These are phyloP conservation scores for Eupeodes luniger DNA, from an alignment of 2,888 invertebrate genomes.

Conservation along the genomic window DNA sequence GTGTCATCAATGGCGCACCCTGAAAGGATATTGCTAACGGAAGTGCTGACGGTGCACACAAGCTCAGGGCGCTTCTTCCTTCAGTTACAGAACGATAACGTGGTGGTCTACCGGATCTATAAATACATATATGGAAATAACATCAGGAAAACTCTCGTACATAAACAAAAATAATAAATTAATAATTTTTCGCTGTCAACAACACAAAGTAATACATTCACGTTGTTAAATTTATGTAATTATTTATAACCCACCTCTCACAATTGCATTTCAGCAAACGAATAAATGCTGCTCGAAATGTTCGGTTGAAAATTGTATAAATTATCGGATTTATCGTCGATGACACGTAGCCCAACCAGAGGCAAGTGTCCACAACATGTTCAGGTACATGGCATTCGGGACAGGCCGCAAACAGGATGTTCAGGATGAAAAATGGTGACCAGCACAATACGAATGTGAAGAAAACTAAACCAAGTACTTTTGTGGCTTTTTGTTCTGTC, in stretches of 20 bases:
- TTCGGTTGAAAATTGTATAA: slow-evolving; percentile 96
- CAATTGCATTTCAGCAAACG: slow-evolving; percentile 90
- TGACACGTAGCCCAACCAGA: slow-evolving; percentile 96
- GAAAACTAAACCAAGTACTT: slow-evolving; percentile 93
- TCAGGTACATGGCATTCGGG: slow-evolving; percentile 91
- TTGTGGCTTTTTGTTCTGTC: slow-evolving; percentile 98
- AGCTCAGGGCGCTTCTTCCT: slow-evolving; percentile 88
- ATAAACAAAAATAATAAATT: slow-evolving; percentile 16
- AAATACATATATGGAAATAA: slow-evolving; percentile 5
- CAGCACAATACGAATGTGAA: slow-evolving; percentile 96
- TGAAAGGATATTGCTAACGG: slow-evolving; percentile 91
- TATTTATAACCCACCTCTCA: slow-evolving; percentile 85
- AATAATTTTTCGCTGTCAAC: not conserved
- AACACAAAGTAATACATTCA: not conserved
- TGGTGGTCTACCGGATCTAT: slow-evolving; percentile 89
- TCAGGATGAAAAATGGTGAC: slow-evolving; percentile 96
- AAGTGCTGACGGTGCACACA: slow-evolving; percentile 89
- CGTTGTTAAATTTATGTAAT: not conserved
- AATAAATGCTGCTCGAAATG: slow-evolving; percentile 94
- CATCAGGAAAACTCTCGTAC: not conserved
- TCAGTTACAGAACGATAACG: slow-evolving; percentile 90
- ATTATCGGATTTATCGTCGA: slow-evolving; percentile 97
- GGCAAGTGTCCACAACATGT: slow-evolving; percentile 89
- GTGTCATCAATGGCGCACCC: slow-evolving; percentile 85
- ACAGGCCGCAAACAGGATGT: slow-evolving; percentile 94